Percentiles rank a stretch among this genome's conserved stretches.
Evolutionary conservation across 2,888 invertebrate genomes (phyloP).

Genomic region (Adineta ricciae): DNA sequence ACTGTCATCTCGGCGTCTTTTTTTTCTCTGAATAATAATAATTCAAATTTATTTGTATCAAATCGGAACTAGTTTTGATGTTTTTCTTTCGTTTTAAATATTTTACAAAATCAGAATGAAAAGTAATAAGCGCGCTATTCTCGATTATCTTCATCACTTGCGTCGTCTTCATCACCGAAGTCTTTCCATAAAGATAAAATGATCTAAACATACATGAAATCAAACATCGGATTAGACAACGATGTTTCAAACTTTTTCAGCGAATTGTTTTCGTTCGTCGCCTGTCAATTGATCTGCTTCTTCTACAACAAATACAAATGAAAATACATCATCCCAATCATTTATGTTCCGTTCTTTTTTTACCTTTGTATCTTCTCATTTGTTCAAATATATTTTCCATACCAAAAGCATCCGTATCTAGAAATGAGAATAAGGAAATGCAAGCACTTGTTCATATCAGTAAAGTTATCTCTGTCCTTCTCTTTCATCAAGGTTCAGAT

Average conservation of each 20-base stretch:
- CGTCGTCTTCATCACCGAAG: background rate
- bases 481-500: background rate
- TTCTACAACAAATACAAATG: background rate
- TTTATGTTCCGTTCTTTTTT: too few relatives aligned
- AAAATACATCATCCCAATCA: too few relatives aligned
- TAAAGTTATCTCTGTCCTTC: background rate
- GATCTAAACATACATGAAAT: background rate
- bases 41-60: background rate
- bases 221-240: background rate
- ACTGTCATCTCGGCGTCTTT: too few relatives aligned
- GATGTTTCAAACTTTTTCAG: background rate
- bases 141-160: background rate
- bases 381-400: constrained; percentile 20
- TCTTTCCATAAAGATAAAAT: background rate
- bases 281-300: background rate
- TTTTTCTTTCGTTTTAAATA: background rate
- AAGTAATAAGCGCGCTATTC: background rate
- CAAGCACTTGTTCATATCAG: background rate
- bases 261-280: constrained; percentile 15
- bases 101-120: background rate
- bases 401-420: background rate
- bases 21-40: too few relatives aligned
- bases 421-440: background rate
- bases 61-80: background rate
- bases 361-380: constrained; percentile 13